Evolutionary conservation across 92 coral and sea anemone species (phyloP), one percentile per base, ranked within the genome.

Genomic region (Nematostella vectensis): DNA sequence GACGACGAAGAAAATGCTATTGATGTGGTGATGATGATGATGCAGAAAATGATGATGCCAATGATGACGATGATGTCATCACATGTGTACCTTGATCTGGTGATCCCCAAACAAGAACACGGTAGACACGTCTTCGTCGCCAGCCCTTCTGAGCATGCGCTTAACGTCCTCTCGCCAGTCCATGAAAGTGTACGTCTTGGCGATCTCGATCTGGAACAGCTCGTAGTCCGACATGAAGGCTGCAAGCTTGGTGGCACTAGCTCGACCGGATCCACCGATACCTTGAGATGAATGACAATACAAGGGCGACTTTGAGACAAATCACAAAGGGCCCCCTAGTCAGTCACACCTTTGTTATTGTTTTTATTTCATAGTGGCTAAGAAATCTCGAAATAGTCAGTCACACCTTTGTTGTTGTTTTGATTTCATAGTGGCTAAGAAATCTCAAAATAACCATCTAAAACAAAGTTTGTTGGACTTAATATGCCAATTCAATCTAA

Each of bases 191-290:
- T 91, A 91, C 26, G 83, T 81, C 81, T 91, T 91, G 31, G 95
- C 80, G 54, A 91, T 91, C 61, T 91, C 98, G 48, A 91, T 91
- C 69, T 91, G 95, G 56, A 91, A 85, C 48, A 91, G 77, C 65
- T 85, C 95, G 54, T 91, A 91, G 59, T 91, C 98, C 11, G 98
- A 85, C 88, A 91, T 91, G 79, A 91, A 91, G 27, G 98, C 95
- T 3, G 96, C 98, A 11, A 91, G 93, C 16, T 75, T 77, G 3
- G 84, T 76, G 1, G 71, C 98, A 55, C 98, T 91, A 18, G 95
- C 82, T 2, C 98, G 81, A 1, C 98, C 98, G 19, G 88, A 77
- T 17, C 98, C 98, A 52, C 98, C 98, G 63, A 91, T 85, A 54
- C 98, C 98, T 91, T 54, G 6, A 31, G 11, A 1, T 0, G 22